Evolutionary conservation across 2,888 invertebrate genomes (phyloP), one percentile per base, ranked within the genome.

Genomic region (Polymixis flavicincta): DNA sequence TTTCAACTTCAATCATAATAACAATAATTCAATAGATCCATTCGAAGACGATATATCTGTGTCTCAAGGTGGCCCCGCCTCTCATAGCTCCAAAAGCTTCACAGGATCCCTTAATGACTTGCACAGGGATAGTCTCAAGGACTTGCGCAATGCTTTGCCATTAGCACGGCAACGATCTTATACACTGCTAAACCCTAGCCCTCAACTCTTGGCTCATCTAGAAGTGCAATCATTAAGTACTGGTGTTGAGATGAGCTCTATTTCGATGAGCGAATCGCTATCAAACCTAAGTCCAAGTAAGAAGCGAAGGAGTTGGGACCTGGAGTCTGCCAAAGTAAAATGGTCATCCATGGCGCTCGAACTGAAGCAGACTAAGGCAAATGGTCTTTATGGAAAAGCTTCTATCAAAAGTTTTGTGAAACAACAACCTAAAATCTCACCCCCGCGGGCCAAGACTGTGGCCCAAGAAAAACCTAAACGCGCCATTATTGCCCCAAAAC

Each of bases 111-210:
- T 96, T 0, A 94, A 94, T 82, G 93, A 96, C 80, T 91, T 96
- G 69, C 93, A 95, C 74, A 92, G 91, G 19, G 93, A 94, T 14
- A 93, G 93, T 83, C 78, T 89, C 6, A 95, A 92, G 84, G 92
- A 90, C 3, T 78, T 90, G 3, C 88, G 91, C 74, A 80, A 78
- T 22, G 74, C 74, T 66, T 93, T 96, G 9, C 93, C 94, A 84
- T 92, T 98, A 73, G 96, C 97, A 19, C 96, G 98, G 69, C 98
- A 98, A 89, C 97, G 98, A 80, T 98, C 98, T 0, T 98, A 98
- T 89, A 98, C 98, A 1, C 93, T 98, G 65, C 97, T 98, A 0
- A 96, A 97, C 37, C 98, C 98, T 0, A 98, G 98, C 89, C 98
- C 98, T 1, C 97, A 97, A 81, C 96, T 98, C 14, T 90, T 98